phyloP scores from a whole-genome alignment of 2,888 invertebrate genomes.

The Carabus problematicus region DNA sequence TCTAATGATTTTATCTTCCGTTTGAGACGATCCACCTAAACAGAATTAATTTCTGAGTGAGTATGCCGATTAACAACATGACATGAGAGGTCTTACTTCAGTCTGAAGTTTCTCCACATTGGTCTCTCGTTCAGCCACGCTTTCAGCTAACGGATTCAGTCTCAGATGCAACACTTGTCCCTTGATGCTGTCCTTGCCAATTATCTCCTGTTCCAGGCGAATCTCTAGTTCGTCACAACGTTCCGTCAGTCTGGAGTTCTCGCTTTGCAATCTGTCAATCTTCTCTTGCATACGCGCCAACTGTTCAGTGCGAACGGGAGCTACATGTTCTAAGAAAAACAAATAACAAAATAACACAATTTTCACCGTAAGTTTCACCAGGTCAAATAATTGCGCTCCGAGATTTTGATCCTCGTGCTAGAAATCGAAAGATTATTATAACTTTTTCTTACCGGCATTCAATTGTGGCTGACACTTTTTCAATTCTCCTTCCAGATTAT shows the following conservation, averaged over 20 bases:
- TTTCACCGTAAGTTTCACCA: too few relatives aligned
- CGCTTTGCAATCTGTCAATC: conserved; percentile 62
- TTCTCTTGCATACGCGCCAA: conserved; percentile 67
- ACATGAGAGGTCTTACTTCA: too few relatives aligned
- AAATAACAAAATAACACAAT: too few relatives aligned
- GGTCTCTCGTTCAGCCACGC: conserved; percentile 69
- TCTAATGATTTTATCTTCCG: conserved; percentile 69
- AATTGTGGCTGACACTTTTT: conserved; percentile 54
- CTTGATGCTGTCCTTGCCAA: conserved; percentile 56
- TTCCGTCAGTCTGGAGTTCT: conserved; percentile 60
- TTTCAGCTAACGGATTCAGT: conserved; percentile 77
- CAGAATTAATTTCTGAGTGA: conserved; percentile 17
- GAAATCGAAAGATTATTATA: too few relatives aligned
- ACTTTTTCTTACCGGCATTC: conserved; percentile 46
- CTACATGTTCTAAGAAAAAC: conserved; percentile 47
- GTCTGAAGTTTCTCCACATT: conserved; percentile 75
- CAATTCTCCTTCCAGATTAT: conserved; percentile 70
- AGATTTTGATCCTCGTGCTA: too few relatives aligned
- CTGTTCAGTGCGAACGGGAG: conserved; percentile 62
- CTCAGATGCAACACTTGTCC: conserved; percentile 67
- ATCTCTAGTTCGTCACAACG: conserved; percentile 69
- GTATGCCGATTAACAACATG: too few relatives aligned
- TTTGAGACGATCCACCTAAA: conserved; percentile 59
- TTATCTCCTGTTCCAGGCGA: conserved; percentile 66
- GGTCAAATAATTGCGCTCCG: too few relatives aligned